Evolutionary conservation across 2,888 invertebrate species (phyloP).

Genomic region (Antheraea yamamai): DNA sequence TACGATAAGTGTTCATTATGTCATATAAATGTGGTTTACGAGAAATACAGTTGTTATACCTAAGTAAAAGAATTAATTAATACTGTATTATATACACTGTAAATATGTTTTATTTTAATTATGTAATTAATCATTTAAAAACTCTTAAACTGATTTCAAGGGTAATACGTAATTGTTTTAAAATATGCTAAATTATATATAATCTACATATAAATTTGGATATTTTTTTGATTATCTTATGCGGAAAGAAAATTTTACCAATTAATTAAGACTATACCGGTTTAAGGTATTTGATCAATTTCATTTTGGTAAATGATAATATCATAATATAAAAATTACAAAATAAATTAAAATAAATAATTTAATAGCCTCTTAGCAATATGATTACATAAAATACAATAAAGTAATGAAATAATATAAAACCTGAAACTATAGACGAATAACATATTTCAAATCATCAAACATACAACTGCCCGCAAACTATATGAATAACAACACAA

Average conservation of each 20-base stretch:
- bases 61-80: no score
- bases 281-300: background rate
- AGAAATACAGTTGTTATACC: background rate
- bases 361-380: background rate
- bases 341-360: background rate
- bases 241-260: background rate
- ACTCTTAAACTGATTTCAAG: background rate
- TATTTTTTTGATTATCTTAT: background rate
- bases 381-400: background rate
- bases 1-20: background rate
- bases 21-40: background rate
- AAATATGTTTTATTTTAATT: no score
- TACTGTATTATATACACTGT: no score
- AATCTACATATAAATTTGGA: background rate
- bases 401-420: background rate
- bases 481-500: background rate
- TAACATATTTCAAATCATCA: background rate
- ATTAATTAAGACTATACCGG: background rate
- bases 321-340: no score
- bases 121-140: background rate
- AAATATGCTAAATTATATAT: background rate
- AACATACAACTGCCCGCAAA: background rate
- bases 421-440: background rate
- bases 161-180: background rate
- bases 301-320: background rate